Base-by-base conservation (phyloP, 2,888 invertebrate species). In the Erebia ligea region DNA sequence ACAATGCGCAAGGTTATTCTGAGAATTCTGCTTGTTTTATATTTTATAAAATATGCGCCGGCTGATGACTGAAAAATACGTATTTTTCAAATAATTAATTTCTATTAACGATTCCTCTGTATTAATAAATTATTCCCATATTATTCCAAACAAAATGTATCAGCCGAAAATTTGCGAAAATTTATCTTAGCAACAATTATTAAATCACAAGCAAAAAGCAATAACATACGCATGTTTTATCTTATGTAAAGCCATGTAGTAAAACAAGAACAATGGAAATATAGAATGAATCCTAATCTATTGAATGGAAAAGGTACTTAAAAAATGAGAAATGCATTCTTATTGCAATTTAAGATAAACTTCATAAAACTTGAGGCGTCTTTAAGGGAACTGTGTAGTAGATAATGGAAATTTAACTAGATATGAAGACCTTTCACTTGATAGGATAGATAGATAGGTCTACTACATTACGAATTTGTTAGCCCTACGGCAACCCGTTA, bases 1-100 rank as follows among this genome's bases (percentile, higher is more conserved):
- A 91, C 89, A 90, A 90, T 88, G 82, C 84, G 90, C 89, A 89
- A 90, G 87, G 86, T 81, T 90, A 89, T 91, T 90, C 87, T 80
- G 76, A 86, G 89, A 88, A 90, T 87, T 84, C 84, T 83, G 84
- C 83, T 86, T 85, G 84, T 90, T 89, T 91, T 88, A 87, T 88
- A 87, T 89, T 89, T 90, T 87, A 86, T 88, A 87, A 86, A 71
- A 73, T 63, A 73, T 68, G 71, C 70, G 72, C 70, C 83, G 81
- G 83, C 80, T 81, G 84, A 85, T 86, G 86, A 89, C 87, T 87
- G 86, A 85, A 87, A 82, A 82, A 85, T 85, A 82, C 64, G 71
- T 77, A 80, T 81, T 83, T 88, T 86, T 81, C 84, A 86, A 89
- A 66, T 61, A 50, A 42, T 64, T 57, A 65, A 17, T 54, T 17